These are phyloP conservation scores for Manduca sexta DNA, from an alignment of 1,140 invertebrate genomes.

Conservation along the genomic window DNA sequence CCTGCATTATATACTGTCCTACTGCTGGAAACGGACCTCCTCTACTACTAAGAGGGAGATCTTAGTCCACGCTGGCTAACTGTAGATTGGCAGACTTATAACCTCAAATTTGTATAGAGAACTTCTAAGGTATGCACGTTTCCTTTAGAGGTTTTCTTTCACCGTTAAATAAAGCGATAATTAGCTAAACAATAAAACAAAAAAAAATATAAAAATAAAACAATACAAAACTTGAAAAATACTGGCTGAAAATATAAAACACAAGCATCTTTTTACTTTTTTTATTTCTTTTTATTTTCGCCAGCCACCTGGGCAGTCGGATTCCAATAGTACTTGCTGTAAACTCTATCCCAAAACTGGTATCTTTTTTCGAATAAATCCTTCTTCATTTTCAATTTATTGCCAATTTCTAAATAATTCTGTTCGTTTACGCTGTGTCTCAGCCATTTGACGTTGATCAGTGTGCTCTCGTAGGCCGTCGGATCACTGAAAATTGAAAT, in stretches of 20 bases:
- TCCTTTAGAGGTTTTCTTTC: too few relatives aligned
- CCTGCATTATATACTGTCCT: too few relatives aligned
- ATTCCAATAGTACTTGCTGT: slow-evolving; percentile 52
- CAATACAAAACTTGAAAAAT: neutral
- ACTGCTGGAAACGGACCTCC: too few relatives aligned
- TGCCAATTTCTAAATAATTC: slow-evolving; percentile 47
- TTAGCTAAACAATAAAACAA: too few relatives aligned
- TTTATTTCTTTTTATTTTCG: slow-evolving; percentile 2
- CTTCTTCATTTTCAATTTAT: slow-evolving; percentile 33
- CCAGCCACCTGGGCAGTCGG: slow-evolving; percentile 18
- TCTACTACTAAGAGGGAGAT: too few relatives aligned
- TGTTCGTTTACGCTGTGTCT: slow-evolving; percentile 36
- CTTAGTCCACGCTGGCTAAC: too few relatives aligned
- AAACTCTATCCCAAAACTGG: slow-evolving; percentile 51
- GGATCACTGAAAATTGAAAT: slow-evolving; percentile 43
- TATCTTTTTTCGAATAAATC: slow-evolving; percentile 38
- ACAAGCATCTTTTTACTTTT: too few relatives aligned
- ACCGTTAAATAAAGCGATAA: too few relatives aligned
- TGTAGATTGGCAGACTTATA: too few relatives aligned
- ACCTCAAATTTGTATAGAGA: too few relatives aligned
- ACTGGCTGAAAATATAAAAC: neutral
- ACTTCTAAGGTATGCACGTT: neutral
- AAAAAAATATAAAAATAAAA: too few relatives aligned
- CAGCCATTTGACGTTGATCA: slow-evolving; percentile 45
- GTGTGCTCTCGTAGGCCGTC: slow-evolving; percentile 46